Base-by-base conservation (phyloP, 2,113 vertebrate species). In the pig (Sus scrofa) region DNA sequence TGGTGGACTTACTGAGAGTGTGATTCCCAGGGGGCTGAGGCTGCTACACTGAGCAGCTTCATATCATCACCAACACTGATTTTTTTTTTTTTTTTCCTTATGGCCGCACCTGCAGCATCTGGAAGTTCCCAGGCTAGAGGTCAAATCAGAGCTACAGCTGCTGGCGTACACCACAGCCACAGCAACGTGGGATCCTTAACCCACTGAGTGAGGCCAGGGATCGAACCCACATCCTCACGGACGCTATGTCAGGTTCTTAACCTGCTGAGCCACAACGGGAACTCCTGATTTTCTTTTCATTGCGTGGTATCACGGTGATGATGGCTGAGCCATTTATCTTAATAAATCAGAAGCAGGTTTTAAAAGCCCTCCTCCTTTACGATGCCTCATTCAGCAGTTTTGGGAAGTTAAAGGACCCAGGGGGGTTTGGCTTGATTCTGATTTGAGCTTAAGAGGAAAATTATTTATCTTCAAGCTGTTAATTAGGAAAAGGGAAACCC, bases 321-420 rank as follows among this genome's bases (percentile, higher is more conserved):
- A 98, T 90, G 98, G 96, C 70, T 97, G 92, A 97, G 94, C 96
- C 97, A 98, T 95, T 98, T 96, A 97, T 94, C 98, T 96, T 97
- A 98, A 98, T 98, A 98, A 97, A 98, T 98, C 97, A 97, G 93
- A 96, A 89, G 44, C 91, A 91, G 77, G 54, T 83, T 22, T 44
- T 44, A 44, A 44, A 44, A 44, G 8, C 4, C 44, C 44, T 44
- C 44, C 44, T 44, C 44, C 8, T 44, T 44, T 44, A 77, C 50
- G 96, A 92, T 65, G 74, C 89, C 97, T 96, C 97, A 75, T 78
- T 65, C 22, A 89, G 91, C 77, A 97, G 95, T 85, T 97, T 96
- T 86, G 94, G 95, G 74, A 94, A 62, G 86, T 95, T 89, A 97
- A 97, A 88, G 89, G 91, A 97, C 2, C 2, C 7, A 22, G 26